Evolutionary conservation across 2,888 invertebrate genomes (phyloP), one percentile per base, ranked within the genome.

Genomic region (Stenchaetothrips biformis): DNA sequence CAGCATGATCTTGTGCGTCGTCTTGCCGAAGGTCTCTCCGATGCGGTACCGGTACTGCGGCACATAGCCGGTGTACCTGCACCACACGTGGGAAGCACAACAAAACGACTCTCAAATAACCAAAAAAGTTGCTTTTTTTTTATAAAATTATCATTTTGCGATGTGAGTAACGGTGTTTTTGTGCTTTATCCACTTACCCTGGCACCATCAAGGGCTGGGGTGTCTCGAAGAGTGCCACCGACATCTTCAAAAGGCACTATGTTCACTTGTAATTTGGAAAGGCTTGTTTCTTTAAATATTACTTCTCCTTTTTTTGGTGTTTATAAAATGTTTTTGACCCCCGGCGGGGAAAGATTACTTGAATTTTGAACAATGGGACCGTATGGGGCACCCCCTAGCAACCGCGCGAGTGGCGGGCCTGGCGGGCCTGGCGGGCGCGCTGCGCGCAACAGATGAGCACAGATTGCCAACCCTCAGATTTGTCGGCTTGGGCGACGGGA

Each of bases 1-100:
- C 83, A 93, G 86, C 89, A 48, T 80, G 37, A 93, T 89, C 87
- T 93, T 93, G 86, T 93, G 93, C 0, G 93, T 92, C 77, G 92
- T 89, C 7, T 90, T 91, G 80, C 93, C 94, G 87, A 92, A 94
- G 0, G 93, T 93, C 86, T 93, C 91, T 2, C 94, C 94, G 82
- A 92, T 90, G 37, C 92, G 90, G 85, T 91, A 93, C 81, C 91
- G 91, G 87, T 92, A 92, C 84, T 93, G 92, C 0, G 94, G 93
- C 84, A 92, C 93, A 84, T 92, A 92, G 67, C 94, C 94, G 3
- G 93, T 92, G 86, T 94, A 94, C 81, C 94, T 94, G 79, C 48
- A 80, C 78, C 53, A 78, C 27, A 79, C 7, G 16, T 11, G 8
- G 74, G 11, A 81, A 16, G 25, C 9, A 53, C 16, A 13, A 3